Conservation (phyloP, 2,888 invertebrate genomes). For the Cheiracanthium punctorium region DNA sequence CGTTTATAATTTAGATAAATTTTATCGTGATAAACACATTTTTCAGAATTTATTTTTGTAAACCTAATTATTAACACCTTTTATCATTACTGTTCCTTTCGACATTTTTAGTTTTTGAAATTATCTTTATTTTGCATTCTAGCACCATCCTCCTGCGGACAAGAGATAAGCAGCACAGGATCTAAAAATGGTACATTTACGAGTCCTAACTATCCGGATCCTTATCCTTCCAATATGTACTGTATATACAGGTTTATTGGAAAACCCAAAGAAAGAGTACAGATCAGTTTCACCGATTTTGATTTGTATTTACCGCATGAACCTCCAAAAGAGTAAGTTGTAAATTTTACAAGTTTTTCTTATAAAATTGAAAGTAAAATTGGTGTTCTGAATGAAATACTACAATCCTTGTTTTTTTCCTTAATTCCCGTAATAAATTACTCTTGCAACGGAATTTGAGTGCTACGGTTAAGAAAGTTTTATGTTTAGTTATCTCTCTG, state of each 20-base stretch:
- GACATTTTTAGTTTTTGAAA: not conserved
- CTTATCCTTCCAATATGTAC: slow-evolving; percentile 86
- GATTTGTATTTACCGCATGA: slow-evolving; percentile 80
- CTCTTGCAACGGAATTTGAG: too few relatives aligned
- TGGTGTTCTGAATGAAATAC: too few relatives aligned
- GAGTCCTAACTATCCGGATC: slow-evolving; percentile 88
- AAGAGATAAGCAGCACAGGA: slow-evolving; percentile 86
- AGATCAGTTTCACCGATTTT: slow-evolving; percentile 89
- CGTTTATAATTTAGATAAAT: too few relatives aligned
- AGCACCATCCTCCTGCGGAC: slow-evolving; percentile 79
- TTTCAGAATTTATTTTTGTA: too few relatives aligned
- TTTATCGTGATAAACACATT: too few relatives aligned
- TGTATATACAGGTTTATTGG: slow-evolving; percentile 95
- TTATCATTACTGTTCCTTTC: not conserved
- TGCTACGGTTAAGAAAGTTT: too few relatives aligned
- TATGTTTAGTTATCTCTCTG: too few relatives aligned
- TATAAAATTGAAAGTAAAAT: too few relatives aligned
- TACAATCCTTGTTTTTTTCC: too few relatives aligned
- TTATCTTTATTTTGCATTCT: slow-evolving; percentile 72
- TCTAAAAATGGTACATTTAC: slow-evolving; percentile 88
- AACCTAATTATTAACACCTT: too few relatives aligned
- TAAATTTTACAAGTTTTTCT: too few relatives aligned
- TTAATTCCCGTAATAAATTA: too few relatives aligned
- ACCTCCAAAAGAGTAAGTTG: slow-evolving; percentile 71
- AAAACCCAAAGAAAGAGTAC: slow-evolving; percentile 87